Percentiles rank a stretch among this genome's conserved stretches.
Evolutionary conservation across 2,888 invertebrate genomes (phyloP).

Genomic region (Strigamia transsilvanica): DNA sequence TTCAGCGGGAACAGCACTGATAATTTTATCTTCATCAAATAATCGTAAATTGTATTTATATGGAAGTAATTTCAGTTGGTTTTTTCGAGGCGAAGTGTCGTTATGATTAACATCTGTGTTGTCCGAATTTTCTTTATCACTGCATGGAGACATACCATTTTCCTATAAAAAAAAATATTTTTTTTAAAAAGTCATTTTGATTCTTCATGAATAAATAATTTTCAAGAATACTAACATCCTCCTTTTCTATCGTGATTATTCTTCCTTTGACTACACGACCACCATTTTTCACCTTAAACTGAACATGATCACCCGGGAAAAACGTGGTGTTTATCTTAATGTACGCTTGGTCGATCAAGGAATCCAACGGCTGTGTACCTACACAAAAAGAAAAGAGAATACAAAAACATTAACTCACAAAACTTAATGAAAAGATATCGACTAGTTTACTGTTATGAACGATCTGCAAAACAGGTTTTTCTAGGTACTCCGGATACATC

Average conservation of each 20-base stretch:
- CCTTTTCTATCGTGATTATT: not conserved
- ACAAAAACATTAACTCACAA: not conserved
- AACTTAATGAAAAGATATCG: not conserved
- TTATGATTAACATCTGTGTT: not conserved
- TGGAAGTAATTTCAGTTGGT: slow-evolving; percentile 42
- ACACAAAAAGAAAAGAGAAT: not conserved
- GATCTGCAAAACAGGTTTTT: slow-evolving; percentile 63
- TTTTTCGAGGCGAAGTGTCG: slow-evolving; percentile 51
- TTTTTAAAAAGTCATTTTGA: no score
- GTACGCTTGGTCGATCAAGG: slow-evolving; percentile 41
- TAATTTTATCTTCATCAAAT: slow-evolving; percentile 53
- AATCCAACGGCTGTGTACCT: slow-evolving; percentile 20
- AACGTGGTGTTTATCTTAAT: slow-evolving; percentile 41
- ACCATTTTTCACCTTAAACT: slow-evolving; percentile 46
- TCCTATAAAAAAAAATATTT: slow-evolving; percentile 16
- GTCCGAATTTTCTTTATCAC: slow-evolving; percentile 52
- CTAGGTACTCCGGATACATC: slow-evolving; percentile 62
- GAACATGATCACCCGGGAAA: slow-evolving; percentile 46
- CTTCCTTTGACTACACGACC: not conserved
- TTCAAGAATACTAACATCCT: not conserved
- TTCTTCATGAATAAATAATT: no score
- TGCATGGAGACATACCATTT: slow-evolving; percentile 40
- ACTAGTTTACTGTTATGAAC: slow-evolving; percentile 64
- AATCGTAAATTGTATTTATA: slow-evolving; percentile 51
- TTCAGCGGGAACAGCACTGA: slow-evolving; percentile 52